phyloP scores from a whole-genome alignment of 2,888 invertebrate species.

The Bellardia bayeri region DNA sequence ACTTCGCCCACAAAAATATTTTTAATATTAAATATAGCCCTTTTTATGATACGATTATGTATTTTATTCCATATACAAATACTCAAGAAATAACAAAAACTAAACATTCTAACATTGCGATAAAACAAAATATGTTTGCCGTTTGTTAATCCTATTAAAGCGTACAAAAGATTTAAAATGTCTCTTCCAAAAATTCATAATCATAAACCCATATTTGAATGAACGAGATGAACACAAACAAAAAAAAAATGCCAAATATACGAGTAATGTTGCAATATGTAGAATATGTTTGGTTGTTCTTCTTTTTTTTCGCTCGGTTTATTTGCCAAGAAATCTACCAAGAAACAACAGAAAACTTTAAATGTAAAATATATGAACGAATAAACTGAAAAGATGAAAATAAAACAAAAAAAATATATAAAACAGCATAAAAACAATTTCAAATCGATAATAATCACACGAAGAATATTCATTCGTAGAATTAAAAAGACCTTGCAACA shows the following conservation, averaged over 20 bases:
- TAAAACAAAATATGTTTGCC: not conserved
- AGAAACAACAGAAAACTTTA: slow-evolving; percentile 55
- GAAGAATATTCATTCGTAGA: slow-evolving; percentile 82
- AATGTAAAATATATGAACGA: slow-evolving; percentile 49
- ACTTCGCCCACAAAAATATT: slow-evolving; percentile 47
- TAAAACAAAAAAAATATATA: slow-evolving; percentile 31
- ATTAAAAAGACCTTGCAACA: slow-evolving; percentile 79
- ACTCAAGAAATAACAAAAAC: not conserved
- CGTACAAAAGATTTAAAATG: slow-evolving; percentile 66
- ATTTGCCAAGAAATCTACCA: slow-evolving; percentile 63
- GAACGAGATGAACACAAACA: slow-evolving; percentile 3
- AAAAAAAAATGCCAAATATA: slow-evolving; percentile 43
- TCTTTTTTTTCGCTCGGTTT: slow-evolving; percentile 10
- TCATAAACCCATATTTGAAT: slow-evolving; percentile 71
- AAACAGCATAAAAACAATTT: slow-evolving; percentile 66
- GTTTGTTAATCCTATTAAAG: slow-evolving; percentile 71
- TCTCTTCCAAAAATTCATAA: slow-evolving; percentile 73
- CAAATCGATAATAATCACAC: slow-evolving; percentile 82
- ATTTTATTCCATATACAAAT: slow-evolving; percentile 29
- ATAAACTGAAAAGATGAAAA: slow-evolving; percentile 30
- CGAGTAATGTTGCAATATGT: slow-evolving; percentile 40
- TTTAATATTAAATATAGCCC: slow-evolving; percentile 23
- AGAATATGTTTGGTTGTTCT: slow-evolving; percentile 37
- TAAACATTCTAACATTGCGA: slow-evolving; percentile 42
- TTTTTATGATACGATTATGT: slow-evolving; percentile 29